Evolutionary conservation across 2,113 vertebrate species (phyloP).

Genomic region (Hypomesus transpacificus): DNA sequence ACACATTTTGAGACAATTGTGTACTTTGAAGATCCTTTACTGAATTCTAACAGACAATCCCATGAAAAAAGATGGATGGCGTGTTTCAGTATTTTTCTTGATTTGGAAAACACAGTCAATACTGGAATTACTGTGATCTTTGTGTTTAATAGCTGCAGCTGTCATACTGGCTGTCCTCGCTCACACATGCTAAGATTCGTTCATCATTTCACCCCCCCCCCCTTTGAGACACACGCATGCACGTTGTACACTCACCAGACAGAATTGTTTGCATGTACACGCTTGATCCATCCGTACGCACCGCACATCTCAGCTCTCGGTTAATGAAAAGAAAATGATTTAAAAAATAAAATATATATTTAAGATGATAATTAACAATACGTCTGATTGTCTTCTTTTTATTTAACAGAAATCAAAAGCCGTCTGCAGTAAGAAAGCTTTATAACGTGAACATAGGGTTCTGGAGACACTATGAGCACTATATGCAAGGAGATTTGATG

Average conservation of each 20-base stretch:
- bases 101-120: conserved; percentile 39
- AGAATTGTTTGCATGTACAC: conserved; percentile 58
- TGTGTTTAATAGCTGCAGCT: conserved; percentile 34
- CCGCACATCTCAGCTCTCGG: conserved; percentile 50
- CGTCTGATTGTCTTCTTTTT: neutral
- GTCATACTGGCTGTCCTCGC: conserved; percentile 38
- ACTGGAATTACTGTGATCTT: conserved; percentile 63
- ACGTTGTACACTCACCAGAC: conserved; percentile 11
- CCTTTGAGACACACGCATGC: conserved; percentile 19
- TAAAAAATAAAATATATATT: conserved; percentile 39
- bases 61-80: neutral
- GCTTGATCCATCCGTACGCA: conserved; percentile 54
- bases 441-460: neutral
- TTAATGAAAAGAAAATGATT: conserved; percentile 57
- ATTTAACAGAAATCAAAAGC: neutral
- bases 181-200: conserved; percentile 13
- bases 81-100: conserved; percentile 5
- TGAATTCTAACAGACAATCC: neutral
- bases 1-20: neutral
- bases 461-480: neutral
- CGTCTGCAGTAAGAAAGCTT: neutral
- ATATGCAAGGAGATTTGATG: neutral
- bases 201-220: conserved; percentile 5
- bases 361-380: conserved; percentile 54
- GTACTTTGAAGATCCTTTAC: too few species aligned